Evolutionary conservation across 1,140 invertebrate genomes (phyloP).

Genomic region (Spodoptera frugiperda): DNA sequence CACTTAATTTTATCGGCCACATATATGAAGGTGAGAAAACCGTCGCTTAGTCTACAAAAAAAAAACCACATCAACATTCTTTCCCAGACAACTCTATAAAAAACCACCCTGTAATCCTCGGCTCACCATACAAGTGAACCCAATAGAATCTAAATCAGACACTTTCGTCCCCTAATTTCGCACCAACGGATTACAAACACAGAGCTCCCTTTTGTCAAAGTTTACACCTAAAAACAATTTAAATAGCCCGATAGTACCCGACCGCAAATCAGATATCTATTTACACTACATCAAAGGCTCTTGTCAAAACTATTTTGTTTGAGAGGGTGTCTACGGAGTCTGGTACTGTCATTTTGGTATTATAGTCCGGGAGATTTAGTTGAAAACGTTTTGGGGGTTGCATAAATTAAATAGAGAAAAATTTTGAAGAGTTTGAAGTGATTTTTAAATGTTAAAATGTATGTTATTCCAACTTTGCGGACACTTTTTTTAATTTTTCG

Average conservation of each 20-base stretch:
- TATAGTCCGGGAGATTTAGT: background rate
- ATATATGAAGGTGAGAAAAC: no score
- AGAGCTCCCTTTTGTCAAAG: constrained; percentile 15
- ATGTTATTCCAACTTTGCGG: no score
- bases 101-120: no score
- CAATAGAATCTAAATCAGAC: constrained; percentile 5
- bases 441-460: no score
- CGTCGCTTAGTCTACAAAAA: no score
- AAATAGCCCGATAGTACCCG: constrained; percentile 4
- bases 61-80: background rate
- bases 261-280: constrained; percentile 57
- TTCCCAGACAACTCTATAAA: background rate
- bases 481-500: no score
- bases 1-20: no score
- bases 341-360: constrained; percentile 1
- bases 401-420: no score
- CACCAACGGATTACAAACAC: constrained; percentile 29
- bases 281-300: constrained; percentile 61
- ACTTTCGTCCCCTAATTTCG: constrained; percentile 5
- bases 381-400: no score
- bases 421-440: no score
- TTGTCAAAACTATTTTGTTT: constrained; percentile 59
- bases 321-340: background rate
- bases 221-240: constrained; percentile 43
- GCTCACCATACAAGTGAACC: background rate